Conservation (phyloP, 2,888 invertebrate species). For the Apamea anceps region DNA sequence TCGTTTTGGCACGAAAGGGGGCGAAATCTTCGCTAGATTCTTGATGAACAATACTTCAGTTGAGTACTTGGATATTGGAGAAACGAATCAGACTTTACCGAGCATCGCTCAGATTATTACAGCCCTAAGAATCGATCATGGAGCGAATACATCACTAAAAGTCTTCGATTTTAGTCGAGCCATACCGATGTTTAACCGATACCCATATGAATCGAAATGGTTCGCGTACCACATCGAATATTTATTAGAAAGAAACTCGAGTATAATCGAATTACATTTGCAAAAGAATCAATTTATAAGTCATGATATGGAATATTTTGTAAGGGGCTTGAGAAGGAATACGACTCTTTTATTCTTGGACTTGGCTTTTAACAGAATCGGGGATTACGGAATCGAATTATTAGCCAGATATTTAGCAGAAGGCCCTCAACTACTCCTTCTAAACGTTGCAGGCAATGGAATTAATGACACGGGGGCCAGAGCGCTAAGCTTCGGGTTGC, state of each 20-base stretch:
- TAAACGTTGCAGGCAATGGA: constrained; percentile 90
- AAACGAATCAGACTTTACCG: constrained; percentile 89
- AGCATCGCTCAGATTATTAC: constrained; percentile 89
- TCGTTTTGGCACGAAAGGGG: constrained; percentile 89
- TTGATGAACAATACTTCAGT: constrained; percentile 85
- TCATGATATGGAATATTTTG: constrained; percentile 90
- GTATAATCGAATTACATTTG: constrained; percentile 89
- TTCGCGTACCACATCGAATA: constrained; percentile 88
- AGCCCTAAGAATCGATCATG: constrained; percentile 83
- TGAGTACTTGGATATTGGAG: constrained; percentile 89
- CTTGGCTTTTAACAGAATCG: constrained; percentile 91
- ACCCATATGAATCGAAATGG: constrained; percentile 85
- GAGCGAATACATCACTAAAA: constrained; percentile 78
- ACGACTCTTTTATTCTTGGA: constrained; percentile 90
- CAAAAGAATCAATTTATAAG: constrained; percentile 91
- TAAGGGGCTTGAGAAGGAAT: constrained; percentile 88
- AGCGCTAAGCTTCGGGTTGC: constrained; percentile 88
- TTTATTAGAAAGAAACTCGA: constrained; percentile 80
- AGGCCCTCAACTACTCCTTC: constrained; percentile 85
- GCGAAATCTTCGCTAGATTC: constrained; percentile 87
- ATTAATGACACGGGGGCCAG: constrained; percentile 90
- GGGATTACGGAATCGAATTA: constrained; percentile 90
- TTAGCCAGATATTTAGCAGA: constrained; percentile 89
- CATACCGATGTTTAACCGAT: constrained; percentile 81
- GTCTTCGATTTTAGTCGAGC: constrained; percentile 84